A percentile compares a stretch with the other conserved stretches of the same genome.
These are phyloP conservation scores for Campopleginae sp. DNA, from an alignment of 2,888 invertebrate species.

Conservation along the genomic window DNA sequence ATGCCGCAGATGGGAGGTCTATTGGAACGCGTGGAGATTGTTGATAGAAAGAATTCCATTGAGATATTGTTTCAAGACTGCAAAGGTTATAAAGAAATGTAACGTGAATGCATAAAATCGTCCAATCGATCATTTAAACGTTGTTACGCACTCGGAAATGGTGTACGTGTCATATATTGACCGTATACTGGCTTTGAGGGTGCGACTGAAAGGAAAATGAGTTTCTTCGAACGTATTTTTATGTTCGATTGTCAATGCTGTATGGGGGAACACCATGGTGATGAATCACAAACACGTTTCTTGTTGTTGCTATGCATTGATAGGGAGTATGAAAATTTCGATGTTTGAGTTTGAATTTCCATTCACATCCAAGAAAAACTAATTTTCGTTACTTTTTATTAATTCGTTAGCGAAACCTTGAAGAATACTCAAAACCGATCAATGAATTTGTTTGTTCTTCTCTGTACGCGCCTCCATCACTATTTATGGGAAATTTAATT, in stretches of 20 bases:
- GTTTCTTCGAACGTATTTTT: not conserved
- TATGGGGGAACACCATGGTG: not conserved
- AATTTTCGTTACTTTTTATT: not conserved
- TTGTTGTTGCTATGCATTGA: no score
- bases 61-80: conserved; percentile 46
- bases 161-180: not conserved
- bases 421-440: no score
- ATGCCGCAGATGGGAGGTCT: conserved; percentile 56
- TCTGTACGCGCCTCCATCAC: no score
- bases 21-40: not conserved
- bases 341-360: no score
- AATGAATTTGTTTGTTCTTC: no score
- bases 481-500: no score
- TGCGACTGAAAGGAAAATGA: not conserved
- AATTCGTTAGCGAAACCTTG: no score
- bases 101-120: conserved; percentile 5
- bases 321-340: no score
- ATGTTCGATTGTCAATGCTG: not conserved
- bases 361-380: not conserved
- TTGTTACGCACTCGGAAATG: not conserved
- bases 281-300: not conserved
- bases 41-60: conserved; percentile 48
- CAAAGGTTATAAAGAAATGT: conserved; percentile 30
- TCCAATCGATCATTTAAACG: conserved; percentile 11
- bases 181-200: not conserved